phyloP scores from a whole-genome alignment of 2,113 vertebrate genomes.

The Alces alces region DNA sequence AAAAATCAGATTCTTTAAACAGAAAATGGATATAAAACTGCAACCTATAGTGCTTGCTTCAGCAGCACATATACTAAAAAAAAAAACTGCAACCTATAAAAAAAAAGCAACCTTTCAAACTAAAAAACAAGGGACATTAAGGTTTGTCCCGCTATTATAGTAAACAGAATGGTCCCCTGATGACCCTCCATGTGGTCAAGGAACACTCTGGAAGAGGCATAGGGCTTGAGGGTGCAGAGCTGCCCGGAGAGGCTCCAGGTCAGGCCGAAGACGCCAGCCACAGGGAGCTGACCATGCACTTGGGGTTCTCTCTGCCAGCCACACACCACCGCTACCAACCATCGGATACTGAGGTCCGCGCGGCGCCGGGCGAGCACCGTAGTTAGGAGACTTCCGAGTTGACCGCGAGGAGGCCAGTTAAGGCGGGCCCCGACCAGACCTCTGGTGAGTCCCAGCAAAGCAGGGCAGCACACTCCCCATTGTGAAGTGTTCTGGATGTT shows the following conservation, averaged over 20 bases:
- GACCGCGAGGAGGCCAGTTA: not conserved
- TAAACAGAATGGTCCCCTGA: too few species aligned
- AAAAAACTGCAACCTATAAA: not conserved
- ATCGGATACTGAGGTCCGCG: not conserved
- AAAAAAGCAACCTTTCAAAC: not conserved
- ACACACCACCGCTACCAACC: not conserved
- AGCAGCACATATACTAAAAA: too few species aligned
- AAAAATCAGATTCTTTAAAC: not conserved
- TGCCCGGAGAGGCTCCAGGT: too few species aligned
- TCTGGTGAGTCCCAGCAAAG: too few species aligned
- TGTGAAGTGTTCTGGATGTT: not conserved
- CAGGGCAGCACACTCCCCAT: not conserved
- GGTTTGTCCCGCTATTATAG: too few species aligned
- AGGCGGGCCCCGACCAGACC: not conserved
- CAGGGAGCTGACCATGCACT: not conserved
- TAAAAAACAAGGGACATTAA: not conserved
- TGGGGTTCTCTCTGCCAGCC: fast-evolving
- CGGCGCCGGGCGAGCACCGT: too few species aligned
- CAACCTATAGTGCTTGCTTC: not conserved
- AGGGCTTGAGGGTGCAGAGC: too few species aligned
- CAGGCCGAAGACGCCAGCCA: too few species aligned
- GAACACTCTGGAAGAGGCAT: too few species aligned
- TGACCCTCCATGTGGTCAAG: too few species aligned
- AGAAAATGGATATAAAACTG: not conserved
- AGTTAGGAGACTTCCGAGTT: too few species aligned